These are phyloP conservation scores for Lagria hirta DNA, from an alignment of 2,888 invertebrate species.

Conservation along the genomic window DNA sequence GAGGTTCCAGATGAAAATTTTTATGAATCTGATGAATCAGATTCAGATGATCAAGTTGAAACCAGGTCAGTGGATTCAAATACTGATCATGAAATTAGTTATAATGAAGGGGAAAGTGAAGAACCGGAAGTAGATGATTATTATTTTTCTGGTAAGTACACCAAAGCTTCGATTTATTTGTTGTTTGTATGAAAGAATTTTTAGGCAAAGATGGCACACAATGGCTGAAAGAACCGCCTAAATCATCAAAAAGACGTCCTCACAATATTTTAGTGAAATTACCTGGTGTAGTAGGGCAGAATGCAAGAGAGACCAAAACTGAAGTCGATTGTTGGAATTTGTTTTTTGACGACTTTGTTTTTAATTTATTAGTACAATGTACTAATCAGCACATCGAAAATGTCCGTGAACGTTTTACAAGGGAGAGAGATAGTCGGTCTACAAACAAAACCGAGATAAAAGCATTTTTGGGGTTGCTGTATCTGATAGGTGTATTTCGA, in stretches of 20 bases:
- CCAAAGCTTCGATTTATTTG: too few relatives aligned
- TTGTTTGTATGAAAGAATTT: too few relatives aligned
- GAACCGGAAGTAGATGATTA: too few relatives aligned
- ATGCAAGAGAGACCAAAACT: constrained; percentile 17
- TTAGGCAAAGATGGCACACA: constrained; percentile 1
- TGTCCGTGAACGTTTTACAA: constrained; percentile 21
- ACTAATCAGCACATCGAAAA: constrained; percentile 3
- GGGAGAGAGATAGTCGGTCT: constrained; percentile 28
- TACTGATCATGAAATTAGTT: neutral
- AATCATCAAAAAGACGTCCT: neutral
- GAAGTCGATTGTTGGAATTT: constrained; percentile 20
- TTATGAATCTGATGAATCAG: constrained; percentile 3
- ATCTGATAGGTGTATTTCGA: constrained; percentile 38
- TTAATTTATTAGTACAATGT: constrained; percentile 9
- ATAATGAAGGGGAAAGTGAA: neutral
- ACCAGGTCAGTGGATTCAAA: constrained; percentile 1
- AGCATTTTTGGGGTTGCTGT: constrained; percentile 40
- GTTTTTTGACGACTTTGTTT: constrained; percentile 14
- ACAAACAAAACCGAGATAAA: constrained; percentile 37
- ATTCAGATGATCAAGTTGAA: constrained; percentile 1
- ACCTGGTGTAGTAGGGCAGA: constrained; percentile 11
- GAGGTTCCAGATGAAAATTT: constrained; percentile 3
- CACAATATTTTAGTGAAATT: constrained; percentile 7
- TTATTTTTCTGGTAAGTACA: too few relatives aligned
- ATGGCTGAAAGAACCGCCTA: constrained; percentile 4